These are phyloP conservation scores for Cricetomys ansorgei DNA, from an alignment of 2,113 vertebrate species.

Conservation along the genomic window DNA sequence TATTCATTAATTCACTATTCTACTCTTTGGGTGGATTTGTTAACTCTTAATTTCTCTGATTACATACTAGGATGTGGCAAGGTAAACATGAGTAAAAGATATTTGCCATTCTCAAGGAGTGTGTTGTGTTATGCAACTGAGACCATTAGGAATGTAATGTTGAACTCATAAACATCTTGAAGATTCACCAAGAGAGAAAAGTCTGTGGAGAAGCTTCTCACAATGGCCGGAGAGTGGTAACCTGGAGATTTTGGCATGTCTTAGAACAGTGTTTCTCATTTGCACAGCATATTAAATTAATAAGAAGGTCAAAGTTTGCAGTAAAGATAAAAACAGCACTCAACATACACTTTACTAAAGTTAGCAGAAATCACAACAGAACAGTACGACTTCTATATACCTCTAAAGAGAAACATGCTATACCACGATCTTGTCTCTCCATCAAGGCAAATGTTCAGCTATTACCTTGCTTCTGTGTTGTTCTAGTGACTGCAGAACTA, in stretches of 20 bases:
- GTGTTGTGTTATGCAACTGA: neutral
- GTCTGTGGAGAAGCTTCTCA: neutral
- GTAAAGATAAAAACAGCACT: neutral
- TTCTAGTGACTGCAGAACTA: neutral
- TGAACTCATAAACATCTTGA: neutral
- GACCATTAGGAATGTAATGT: neutral
- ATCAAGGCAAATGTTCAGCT: neutral
- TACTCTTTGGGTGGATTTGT: neutral
- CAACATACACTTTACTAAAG: slow-evolving; percentile 1
- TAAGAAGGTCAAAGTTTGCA: neutral
- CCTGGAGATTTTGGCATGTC: neutral
- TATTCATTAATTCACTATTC: neutral
- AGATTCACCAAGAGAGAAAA: neutral
- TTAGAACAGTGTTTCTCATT: neutral
- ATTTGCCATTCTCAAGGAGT: neutral
- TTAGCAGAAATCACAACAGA: neutral
- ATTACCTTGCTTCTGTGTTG: neutral
- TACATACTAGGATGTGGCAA: neutral
- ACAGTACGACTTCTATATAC: neutral
- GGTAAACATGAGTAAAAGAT: neutral
- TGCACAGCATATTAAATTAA: neutral
- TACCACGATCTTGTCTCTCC: neutral
- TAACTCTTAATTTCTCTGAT: neutral
- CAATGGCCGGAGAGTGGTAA: neutral
- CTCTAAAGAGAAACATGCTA: neutral